Conservation (phyloP, 2,113 vertebrate genomes). For the Microcebus ravelobensis region DNA sequence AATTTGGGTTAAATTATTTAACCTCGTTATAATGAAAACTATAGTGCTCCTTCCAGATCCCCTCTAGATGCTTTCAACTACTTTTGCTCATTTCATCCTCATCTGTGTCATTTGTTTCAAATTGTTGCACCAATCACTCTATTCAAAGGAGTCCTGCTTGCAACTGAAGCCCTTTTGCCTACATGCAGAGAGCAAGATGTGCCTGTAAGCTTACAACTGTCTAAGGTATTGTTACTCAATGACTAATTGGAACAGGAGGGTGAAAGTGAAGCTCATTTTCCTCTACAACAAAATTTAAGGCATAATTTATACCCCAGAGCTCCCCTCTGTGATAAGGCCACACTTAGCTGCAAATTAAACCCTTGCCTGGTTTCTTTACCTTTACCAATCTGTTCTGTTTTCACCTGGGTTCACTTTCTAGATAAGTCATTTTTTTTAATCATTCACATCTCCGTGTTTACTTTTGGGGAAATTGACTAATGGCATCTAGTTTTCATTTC, state of each 20-base stretch:
- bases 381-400: not conserved
- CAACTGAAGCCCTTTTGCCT: not conserved
- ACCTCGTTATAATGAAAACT: not conserved
- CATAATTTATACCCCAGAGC: not conserved
- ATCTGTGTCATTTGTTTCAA: not conserved
- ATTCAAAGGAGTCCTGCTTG: not conserved
- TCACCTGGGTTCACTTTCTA: not conserved
- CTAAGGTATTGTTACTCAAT: not conserved
- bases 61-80: not conserved
- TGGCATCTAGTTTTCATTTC: not conserved
- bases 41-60: accelerated
- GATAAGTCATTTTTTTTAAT: not conserved
- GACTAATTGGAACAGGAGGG: not conserved
- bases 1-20: not conserved
- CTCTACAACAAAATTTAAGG: not conserved
- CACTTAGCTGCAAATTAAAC: not conserved
- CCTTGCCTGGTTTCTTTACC: not conserved
- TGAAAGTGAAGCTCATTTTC: not conserved
- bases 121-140: not conserved
- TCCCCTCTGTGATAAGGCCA: not conserved
- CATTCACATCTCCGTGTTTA: not conserved
- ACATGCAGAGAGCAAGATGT: accelerated
- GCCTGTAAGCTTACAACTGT: not conserved
- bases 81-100: not conserved
- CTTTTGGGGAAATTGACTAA: slow-evolving; percentile 1